A percentile compares a stretch with the other conserved stretches of the same genome.
Evolutionary conservation across 1,140 invertebrate species (phyloP).

Genomic region (Polypedilum pembai): DNA sequence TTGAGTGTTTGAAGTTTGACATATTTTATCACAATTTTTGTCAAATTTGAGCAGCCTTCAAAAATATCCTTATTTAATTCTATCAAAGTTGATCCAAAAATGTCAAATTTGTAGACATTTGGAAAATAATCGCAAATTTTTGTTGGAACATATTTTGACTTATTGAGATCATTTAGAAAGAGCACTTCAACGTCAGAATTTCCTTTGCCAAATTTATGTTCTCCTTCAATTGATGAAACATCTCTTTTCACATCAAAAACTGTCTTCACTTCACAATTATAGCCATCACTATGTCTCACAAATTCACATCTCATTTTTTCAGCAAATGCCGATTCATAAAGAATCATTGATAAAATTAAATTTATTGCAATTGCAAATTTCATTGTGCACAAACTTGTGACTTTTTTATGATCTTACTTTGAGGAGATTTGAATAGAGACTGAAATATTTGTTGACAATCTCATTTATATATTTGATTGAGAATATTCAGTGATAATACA

Average conservation of each 20-base stretch:
- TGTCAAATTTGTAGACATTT: neutral
- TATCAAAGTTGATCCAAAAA: neutral
- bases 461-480: too few species aligned
- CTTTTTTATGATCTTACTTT: too few species aligned
- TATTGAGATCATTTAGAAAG: neutral
- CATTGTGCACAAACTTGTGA: too few species aligned
- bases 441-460: too few species aligned
- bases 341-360: too few species aligned
- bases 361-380: too few species aligned
- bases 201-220: neutral
- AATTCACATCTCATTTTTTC: neutral
- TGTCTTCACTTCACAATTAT: neutral
- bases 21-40: neutral
- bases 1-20: neutral
- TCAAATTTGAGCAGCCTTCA: neutral
- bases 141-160: neutral
- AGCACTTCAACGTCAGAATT: neutral
- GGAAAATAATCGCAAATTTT: neutral
- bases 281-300: neutral
- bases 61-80: neutral
- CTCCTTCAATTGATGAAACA: neutral
- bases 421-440: too few species aligned
- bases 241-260: neutral
- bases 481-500: too few species aligned
- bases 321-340: neutral